These are phyloP conservation scores for Xestoiulus laeticollis DNA, from an alignment of 2,888 invertebrate species.

Conservation along the genomic window DNA sequence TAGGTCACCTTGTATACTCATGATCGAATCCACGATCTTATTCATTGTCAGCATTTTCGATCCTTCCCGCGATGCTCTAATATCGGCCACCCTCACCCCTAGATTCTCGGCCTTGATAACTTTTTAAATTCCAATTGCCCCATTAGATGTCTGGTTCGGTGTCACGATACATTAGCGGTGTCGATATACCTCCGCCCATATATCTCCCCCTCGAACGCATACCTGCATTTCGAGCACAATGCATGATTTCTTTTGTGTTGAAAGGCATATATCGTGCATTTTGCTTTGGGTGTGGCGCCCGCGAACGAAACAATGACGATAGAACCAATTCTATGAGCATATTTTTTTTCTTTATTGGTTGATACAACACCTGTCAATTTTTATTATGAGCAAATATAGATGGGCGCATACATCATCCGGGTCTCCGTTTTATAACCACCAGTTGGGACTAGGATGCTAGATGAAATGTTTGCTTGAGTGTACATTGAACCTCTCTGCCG, in stretches of 20 bases:
- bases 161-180: constrained; percentile 26
- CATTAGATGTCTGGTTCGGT: constrained; percentile 19
- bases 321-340: neutral
- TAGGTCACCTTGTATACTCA: neutral
- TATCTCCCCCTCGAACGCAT: neutral
- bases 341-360: neutral
- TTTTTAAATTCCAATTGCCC: neutral
- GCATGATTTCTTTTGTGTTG: constrained; percentile 2
- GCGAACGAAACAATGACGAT: neutral
- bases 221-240: constrained; percentile 18
- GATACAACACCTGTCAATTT: neutral
- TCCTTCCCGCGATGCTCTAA: neutral
- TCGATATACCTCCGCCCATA: constrained; percentile 19
- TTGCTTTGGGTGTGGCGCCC: constrained; percentile 18
- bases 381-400: neutral
- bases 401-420: constrained; percentile 15
- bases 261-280: constrained; percentile 26
- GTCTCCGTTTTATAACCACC: neutral
- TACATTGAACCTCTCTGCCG: neutral
- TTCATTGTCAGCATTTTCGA: neutral
- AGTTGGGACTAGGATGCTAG: neutral
- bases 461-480: neutral
- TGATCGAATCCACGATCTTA: neutral
- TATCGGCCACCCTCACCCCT: neutral
- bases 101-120: constrained; percentile 9